These are phyloP conservation scores for Pterobdella sp. DNA, from an alignment of 2,888 invertebrate genomes.

Conservation along the genomic window DNA sequence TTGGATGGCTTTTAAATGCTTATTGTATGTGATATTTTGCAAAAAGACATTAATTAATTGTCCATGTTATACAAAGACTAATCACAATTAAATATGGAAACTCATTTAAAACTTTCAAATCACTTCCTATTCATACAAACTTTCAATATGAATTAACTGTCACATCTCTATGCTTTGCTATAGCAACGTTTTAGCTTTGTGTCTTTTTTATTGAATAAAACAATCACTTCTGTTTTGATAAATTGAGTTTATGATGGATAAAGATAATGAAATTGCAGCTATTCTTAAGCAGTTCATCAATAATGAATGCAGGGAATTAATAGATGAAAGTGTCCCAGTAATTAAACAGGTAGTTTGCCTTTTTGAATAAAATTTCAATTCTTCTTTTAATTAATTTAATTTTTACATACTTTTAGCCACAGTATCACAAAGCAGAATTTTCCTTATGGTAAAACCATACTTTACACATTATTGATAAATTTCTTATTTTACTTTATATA, in stretches of 20 bases:
- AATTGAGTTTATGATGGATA: not conserved
- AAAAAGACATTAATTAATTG: too few relatives aligned
- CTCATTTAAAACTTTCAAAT: too few relatives aligned
- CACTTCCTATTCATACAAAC: too few relatives aligned
- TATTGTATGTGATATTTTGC: too few relatives aligned
- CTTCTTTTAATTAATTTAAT: not conserved
- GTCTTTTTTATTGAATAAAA: not conserved
- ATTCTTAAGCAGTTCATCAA: not conserved
- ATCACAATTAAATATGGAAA: too few relatives aligned
- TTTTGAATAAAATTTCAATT: not conserved
- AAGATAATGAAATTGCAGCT: not conserved
- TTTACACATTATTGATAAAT: not conserved
- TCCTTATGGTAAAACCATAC: not conserved
- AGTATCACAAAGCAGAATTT: slow-evolving; percentile 2
- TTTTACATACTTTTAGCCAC: not conserved
- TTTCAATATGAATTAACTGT: not conserved
- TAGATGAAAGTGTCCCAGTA: not conserved
- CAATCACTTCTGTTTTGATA: not conserved
- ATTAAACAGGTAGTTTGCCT: not conserved
- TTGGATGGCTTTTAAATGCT: too few relatives aligned
- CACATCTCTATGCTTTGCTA: not conserved
- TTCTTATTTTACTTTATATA: not conserved
- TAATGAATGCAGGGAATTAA: not conserved
- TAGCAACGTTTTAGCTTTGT: not conserved
- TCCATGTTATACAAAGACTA: too few relatives aligned